phyloP scores from a whole-genome alignment of 2,888 invertebrate species.

The Tetranychus piercei region DNA sequence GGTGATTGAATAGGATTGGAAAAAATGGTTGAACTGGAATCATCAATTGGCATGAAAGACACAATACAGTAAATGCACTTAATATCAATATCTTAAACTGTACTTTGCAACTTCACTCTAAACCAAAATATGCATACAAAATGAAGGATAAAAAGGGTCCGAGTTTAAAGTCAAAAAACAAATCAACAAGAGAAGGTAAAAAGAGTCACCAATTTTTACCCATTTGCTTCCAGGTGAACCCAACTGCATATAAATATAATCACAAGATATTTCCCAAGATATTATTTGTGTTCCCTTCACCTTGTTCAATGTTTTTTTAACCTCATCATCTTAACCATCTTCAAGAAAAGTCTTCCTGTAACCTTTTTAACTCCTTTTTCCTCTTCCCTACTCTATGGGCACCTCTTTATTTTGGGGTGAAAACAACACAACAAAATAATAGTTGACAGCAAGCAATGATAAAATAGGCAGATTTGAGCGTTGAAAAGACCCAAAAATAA shows the following conservation, averaged over 20 bases:
- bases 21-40: too few relatives aligned
- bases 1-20: too few relatives aligned
- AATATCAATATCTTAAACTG: too few relatives aligned
- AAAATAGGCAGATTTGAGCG: background rate
- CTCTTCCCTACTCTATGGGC: constrained; percentile 3
- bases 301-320: background rate
- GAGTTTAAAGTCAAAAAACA: too few relatives aligned
- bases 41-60: too few relatives aligned
- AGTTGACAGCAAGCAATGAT: too few relatives aligned
- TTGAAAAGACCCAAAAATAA: background rate
- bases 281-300: background rate
- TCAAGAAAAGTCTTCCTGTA: background rate
- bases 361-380: constrained; percentile 3
- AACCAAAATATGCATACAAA: too few relatives aligned
- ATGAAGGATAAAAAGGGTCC: too few relatives aligned
- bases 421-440: background rate
- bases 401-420: background rate
- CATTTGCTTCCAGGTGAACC: background rate
- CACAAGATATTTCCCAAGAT: background rate
- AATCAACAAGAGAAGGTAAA: background rate
- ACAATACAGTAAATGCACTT: too few relatives aligned
- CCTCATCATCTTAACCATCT: background rate
- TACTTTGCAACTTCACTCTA: too few relatives aligned
- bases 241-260: background rate
- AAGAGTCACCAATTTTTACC: background rate